phyloP scores from a whole-genome alignment of 2,113 vertebrate species.

The Athene noctua region DNA sequence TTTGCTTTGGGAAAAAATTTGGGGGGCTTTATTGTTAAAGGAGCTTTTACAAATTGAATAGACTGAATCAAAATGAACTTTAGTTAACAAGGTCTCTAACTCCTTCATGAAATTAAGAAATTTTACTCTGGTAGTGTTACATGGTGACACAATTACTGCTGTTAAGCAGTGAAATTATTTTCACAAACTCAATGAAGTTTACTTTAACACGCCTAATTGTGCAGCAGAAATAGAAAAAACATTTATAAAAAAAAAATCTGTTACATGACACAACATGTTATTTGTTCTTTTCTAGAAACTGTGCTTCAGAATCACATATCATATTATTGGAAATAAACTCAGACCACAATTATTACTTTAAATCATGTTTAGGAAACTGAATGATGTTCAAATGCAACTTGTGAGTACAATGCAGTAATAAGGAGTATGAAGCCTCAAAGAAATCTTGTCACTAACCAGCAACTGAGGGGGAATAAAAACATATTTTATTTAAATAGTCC shows the following conservation, averaged over 20 bases:
- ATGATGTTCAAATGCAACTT: slow-evolving; percentile 44
- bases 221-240: slow-evolving; percentile 39
- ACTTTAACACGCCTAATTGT: slow-evolving; percentile 33
- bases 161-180: slow-evolving; percentile 40
- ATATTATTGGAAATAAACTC: slow-evolving; percentile 51
- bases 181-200: slow-evolving; percentile 28
- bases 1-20: neutral
- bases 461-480: slow-evolving; percentile 60
- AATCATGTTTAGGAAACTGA: slow-evolving; percentile 23
- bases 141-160: slow-evolving; percentile 68
- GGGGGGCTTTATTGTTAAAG: neutral
- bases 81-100: slow-evolving; percentile 10
- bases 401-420: slow-evolving; percentile 62
- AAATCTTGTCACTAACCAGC: slow-evolving; percentile 37
- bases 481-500: slow-evolving; percentile 75
- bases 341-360: slow-evolving; percentile 33
- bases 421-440: slow-evolving; percentile 53
- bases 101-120: slow-evolving; percentile 39
- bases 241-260: slow-evolving; percentile 53
- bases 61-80: slow-evolving; percentile 23
- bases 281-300: slow-evolving; percentile 58
- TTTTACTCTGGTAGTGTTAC: slow-evolving; percentile 58
- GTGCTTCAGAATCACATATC: slow-evolving; percentile 45
- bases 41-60: slow-evolving; percentile 61
- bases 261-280: slow-evolving; percentile 32